Evolutionary conservation across 2,113 vertebrate species (phyloP), one percentile per base, ranked within the genome.

Genomic region (Prinia subflava): DNA sequence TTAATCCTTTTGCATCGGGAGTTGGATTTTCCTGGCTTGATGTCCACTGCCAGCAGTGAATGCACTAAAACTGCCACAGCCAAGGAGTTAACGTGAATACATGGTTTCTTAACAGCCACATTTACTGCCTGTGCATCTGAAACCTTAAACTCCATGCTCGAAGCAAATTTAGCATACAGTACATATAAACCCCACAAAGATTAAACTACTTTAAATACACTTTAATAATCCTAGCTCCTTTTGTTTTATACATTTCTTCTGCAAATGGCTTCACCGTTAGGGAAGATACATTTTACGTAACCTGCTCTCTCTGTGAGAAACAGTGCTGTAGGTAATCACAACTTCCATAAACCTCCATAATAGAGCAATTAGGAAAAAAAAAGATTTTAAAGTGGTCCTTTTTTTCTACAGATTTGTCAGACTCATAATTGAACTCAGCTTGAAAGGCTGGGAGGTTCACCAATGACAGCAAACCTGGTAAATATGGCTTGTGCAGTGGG

Each of bases 11-110:
- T 97, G 94, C 93, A 97, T 87, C 73, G 92, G 83, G 90, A 97
- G 91, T 92, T 94, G 92, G 96, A 95, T 96, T 97, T 96, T 95
- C 94, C 97, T 94, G 96, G 97, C 96, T 96, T 92, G 89, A 63
- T 79, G 92, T 97, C 94, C 44, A 30, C n/a, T 81, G 92, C 94
- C 88, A 94, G 86, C 67, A 57, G 89, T 64, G 90, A 94, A 87
- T 4, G 13, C 53, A 63, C 56, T 94, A 85, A 91, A 93, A 69
- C 67, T 16, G 24, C 90, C 71, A 94, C 42, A 92, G 87, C 92
- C 87, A 77, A 94, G 71, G 90, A 96, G 94, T 94, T 96, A 96
- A 96, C 7, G 0, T 67, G 92, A 97, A 97, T 91, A 95, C 83
- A 62, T 71, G 83, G 90, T 69, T 97, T 95, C 96, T 88, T 97